Percentiles rank a stretch among this genome's conserved stretches.
Evolutionary conservation across 1,140 invertebrate species (phyloP).

Genomic region (Hormaphis cornu): DNA sequence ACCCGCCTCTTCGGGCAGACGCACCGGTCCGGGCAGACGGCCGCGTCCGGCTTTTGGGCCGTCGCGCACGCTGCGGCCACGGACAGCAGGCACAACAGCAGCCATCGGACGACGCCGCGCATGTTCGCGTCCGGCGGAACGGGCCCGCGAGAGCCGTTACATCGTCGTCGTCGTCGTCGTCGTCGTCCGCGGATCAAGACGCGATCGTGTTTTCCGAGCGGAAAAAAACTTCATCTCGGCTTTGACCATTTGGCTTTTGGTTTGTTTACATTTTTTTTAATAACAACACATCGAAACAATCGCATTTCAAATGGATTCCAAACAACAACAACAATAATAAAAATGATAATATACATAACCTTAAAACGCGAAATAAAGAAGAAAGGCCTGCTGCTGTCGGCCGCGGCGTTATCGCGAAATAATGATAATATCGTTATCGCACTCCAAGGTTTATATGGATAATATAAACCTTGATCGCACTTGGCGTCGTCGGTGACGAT

Average conservation of each 20-base stretch:
- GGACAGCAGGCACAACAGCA: not conserved
- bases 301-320: too few relatives aligned
- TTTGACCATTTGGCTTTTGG: too few relatives aligned
- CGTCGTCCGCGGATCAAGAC: too few relatives aligned
- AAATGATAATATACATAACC: not conserved
- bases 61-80: not conserved
- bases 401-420: too few relatives aligned
- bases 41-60: not conserved
- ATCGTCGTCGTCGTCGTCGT: too few relatives aligned
- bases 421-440: not conserved
- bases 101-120: not conserved
- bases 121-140: not conserved
- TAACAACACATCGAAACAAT: too few relatives aligned
- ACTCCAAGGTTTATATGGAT: too few relatives aligned
- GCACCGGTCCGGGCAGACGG: not conserved
- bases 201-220: too few relatives aligned
- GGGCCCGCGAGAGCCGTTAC: not conserved
- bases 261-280: constrained; percentile 2
- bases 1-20: not conserved
- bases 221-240: too few relatives aligned
- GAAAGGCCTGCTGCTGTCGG: not conserved
- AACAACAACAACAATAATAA: not conserved
- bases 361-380: not conserved
- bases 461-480: too few relatives aligned
- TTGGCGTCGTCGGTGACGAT: too few relatives aligned